Conservation (phyloP, 2,113 vertebrate species). For the Corythaeola cristata region DNA sequence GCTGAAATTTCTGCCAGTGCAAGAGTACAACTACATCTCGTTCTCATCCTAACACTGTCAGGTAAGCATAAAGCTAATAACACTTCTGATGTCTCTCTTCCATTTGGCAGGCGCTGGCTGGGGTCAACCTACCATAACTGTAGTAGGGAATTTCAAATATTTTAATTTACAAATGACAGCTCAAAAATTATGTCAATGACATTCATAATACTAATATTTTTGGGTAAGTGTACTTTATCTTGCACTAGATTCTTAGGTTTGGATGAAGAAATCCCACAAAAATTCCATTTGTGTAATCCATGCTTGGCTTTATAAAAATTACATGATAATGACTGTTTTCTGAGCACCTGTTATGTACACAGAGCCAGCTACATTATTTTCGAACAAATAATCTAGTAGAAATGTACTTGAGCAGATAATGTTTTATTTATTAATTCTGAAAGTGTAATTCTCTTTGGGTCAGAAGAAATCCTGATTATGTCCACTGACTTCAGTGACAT, state of each 20-base stretch:
- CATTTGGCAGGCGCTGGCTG: background rate
- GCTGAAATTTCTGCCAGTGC: background rate
- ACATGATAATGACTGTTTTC: background rate
- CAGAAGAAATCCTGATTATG: background rate
- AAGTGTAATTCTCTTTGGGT: background rate
- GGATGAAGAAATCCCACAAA: background rate
- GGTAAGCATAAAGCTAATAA: background rate
- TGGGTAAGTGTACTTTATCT: background rate
- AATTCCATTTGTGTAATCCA: background rate
- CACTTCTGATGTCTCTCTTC: background rate
- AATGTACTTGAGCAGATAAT: background rate
- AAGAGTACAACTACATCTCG: background rate
- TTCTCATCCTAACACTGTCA: background rate
- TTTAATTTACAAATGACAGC: background rate
- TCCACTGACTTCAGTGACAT: background rate
- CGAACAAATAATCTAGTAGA: background rate
- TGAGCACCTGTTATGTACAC: background rate
- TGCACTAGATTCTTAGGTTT: background rate
- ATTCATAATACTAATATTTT: background rate
- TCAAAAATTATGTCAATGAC: background rate
- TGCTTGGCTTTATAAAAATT: background rate
- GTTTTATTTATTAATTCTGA: background rate
- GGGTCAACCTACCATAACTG: background rate
- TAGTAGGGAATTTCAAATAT: background rate
- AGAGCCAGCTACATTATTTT: background rate